Percentiles rank a stretch among this genome's conserved stretches.
phyloP scores from a whole-genome alignment of 2,797 vertebrate species.

The Thunnus albacares region DNA sequence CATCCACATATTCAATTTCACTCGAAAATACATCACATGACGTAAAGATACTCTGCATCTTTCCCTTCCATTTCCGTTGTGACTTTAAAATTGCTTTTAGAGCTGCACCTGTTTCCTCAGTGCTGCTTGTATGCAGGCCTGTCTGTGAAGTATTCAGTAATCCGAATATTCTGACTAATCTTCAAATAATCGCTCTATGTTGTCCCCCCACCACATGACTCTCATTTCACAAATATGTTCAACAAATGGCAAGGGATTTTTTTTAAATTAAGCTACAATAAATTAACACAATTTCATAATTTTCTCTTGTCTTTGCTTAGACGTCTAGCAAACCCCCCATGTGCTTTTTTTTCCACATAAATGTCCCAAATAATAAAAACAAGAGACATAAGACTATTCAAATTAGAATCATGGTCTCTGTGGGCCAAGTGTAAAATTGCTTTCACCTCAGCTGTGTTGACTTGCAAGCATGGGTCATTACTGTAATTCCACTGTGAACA shows the following conservation, averaged over 20 bases:
- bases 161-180: slow-evolving; percentile 28
- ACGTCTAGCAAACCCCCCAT: slow-evolving; percentile 58
- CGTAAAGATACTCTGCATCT: neutral
- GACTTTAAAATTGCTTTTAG: neutral
- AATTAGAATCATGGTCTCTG: slow-evolving; percentile 78
- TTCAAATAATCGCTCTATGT: slow-evolving; percentile 36
- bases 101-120: neutral
- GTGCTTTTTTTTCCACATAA: slow-evolving; percentile 74
- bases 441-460: slow-evolving; percentile 80
- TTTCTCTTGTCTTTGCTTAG: slow-evolving; percentile 56
- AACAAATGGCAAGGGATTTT: slow-evolving; percentile 44
- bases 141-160: slow-evolving; percentile 29
- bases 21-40: neutral
- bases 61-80: neutral
- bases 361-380: slow-evolving; percentile 78
- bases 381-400: slow-evolving; percentile 73
- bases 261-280: slow-evolving; percentile 77
- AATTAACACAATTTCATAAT: slow-evolving; percentile 78
- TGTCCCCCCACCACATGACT: slow-evolving; percentile 25
- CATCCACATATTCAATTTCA: neutral
- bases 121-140: slow-evolving; percentile 1
- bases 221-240: slow-evolving; percentile 60
- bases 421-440: slow-evolving; percentile 82
- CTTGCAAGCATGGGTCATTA: slow-evolving; percentile 78
- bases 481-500: slow-evolving; percentile 72